Conservation (phyloP, 2,888 invertebrate genomes). For the Nasonovia ribisnigri region DNA sequence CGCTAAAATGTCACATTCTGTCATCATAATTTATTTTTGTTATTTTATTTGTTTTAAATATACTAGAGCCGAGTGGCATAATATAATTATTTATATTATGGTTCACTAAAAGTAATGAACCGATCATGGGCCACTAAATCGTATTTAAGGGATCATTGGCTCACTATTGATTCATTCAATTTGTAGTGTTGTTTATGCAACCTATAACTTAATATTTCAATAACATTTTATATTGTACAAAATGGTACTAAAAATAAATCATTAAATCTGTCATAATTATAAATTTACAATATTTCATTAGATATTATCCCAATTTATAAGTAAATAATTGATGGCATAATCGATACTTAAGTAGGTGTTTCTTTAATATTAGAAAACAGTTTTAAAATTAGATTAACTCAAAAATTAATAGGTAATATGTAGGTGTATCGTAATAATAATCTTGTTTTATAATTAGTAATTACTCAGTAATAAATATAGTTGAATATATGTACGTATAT, state of each 20-base stretch:
- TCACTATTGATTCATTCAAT: not conserved
- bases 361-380: not conserved
- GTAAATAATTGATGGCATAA: not conserved
- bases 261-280: not conserved
- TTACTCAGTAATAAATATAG: not conserved
- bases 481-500: too few relatives aligned
- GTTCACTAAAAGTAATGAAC: not conserved
- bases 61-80: not conserved
- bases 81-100: not conserved
- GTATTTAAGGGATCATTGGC: not conserved
- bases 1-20: not conserved
- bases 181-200: not conserved
- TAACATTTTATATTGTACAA: not conserved
- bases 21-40: not conserved
- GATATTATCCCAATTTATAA: not conserved
- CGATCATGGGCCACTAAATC: not conserved
- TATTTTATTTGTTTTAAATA: not conserved
- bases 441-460: not conserved
- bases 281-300: not conserved
- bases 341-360: not conserved
- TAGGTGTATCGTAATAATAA: not conserved
- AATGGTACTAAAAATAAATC: not conserved
- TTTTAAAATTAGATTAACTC: not conserved
- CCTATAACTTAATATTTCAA: not conserved
- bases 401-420: not conserved